Evolutionary conservation across 2,113 vertebrate genomes (phyloP).

Genomic region (Odontophorus gujanensis): DNA sequence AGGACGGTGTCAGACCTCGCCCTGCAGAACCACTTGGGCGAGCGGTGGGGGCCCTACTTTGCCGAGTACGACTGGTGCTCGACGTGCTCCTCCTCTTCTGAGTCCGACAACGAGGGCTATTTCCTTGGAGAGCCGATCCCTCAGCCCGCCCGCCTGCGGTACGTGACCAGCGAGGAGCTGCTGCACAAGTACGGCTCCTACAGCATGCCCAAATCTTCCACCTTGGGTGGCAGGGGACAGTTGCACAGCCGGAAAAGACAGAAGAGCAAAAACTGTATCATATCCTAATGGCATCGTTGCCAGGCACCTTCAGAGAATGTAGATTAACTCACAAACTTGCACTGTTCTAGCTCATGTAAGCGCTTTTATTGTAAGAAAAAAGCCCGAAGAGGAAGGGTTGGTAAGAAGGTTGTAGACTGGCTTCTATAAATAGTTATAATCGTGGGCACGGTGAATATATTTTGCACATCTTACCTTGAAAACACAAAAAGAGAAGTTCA

Average conservation of each 20-base stretch:
- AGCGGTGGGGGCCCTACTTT: conserved; percentile 87
- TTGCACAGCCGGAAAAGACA: conserved; percentile 92
- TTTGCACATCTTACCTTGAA: conserved; percentile 84
- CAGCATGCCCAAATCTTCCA: conserved; percentile 85
- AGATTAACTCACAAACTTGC: conserved; percentile 84
- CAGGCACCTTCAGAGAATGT: conserved; percentile 79
- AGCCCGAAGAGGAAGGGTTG: conserved; percentile 21
- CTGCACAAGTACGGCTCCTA: conserved; percentile 91
- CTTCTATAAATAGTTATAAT: conserved; percentile 73
- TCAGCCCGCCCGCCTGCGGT: conserved; percentile 90
- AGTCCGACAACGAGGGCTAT: conserved; percentile 97
- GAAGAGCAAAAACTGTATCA: conserved; percentile 99
- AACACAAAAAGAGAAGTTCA: conserved; percentile 40
- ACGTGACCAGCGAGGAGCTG: conserved; percentile 94
- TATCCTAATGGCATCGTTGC: conserved; percentile 84
- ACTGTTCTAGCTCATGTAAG: conserved; percentile 76
- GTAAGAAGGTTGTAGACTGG: conserved; percentile 50
- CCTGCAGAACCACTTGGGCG: conserved; percentile 90
- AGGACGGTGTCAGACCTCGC: conserved; percentile 96
- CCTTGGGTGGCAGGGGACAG: conserved; percentile 86
- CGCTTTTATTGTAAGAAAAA: conserved; percentile 72
- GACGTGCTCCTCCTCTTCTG: conserved; percentile 96
- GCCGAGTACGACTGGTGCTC: conserved; percentile 97
- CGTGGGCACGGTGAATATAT: conserved; percentile 78
- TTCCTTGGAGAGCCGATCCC: conserved; percentile 97